These are phyloP conservation scores for Myotis findleyi DNA, from an alignment of 2,797 vertebrate genomes.

Conservation along the genomic window DNA sequence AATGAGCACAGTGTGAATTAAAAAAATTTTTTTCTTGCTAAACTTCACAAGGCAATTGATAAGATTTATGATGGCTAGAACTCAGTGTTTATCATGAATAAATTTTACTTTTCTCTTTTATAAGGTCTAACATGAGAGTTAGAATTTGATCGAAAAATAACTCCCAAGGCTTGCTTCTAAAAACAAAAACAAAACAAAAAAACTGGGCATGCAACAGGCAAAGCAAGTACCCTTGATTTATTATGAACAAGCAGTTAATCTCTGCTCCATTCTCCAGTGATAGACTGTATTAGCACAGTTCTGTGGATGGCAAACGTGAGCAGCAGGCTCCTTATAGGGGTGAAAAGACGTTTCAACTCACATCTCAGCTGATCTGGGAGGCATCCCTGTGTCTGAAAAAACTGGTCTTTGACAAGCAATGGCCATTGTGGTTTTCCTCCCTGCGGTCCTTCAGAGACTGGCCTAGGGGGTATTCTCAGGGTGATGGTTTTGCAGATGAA, in stretches of 20 bases:
- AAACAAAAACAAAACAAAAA: neutral
- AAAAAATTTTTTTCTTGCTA: neutral
- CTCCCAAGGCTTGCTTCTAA: constrained; percentile 68
- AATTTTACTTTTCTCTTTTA: constrained; percentile 69
- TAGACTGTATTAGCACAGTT: constrained; percentile 37
- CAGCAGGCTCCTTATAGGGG: neutral
- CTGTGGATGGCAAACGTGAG: constrained; percentile 28
- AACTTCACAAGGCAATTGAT: constrained; percentile 66
- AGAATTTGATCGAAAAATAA: constrained; percentile 73
- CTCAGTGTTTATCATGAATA: constrained; percentile 68
- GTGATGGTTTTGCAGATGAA: neutral
- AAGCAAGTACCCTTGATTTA: constrained; percentile 62
- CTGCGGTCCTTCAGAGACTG: neutral
- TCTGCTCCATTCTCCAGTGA: constrained; percentile 56
- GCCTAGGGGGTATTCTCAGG: neutral
- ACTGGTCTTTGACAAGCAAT: neutral
- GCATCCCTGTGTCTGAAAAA: neutral
- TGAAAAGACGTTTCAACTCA: neutral
- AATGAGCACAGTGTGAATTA: constrained; percentile 15
- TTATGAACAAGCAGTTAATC: constrained; percentile 52
- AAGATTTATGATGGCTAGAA: constrained; percentile 62
- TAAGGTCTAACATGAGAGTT: constrained; percentile 54
- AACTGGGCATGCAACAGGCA: constrained; percentile 57
- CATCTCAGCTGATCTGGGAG: neutral
- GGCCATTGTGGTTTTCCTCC: neutral